phyloP scores from a whole-genome alignment of 2,113 vertebrate genomes.

The Phoenicopterus ruber region DNA sequence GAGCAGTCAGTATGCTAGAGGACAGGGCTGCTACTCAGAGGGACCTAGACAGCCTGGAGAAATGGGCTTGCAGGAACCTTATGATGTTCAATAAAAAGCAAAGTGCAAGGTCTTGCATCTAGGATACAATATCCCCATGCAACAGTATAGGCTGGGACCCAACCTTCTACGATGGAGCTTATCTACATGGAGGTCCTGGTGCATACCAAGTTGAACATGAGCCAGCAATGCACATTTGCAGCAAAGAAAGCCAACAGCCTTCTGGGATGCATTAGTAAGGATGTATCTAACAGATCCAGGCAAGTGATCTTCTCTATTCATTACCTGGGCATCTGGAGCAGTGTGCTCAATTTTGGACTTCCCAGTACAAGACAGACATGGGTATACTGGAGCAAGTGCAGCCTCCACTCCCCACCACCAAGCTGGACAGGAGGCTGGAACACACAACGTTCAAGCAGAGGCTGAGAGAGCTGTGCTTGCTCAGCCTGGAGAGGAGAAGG shows the following conservation, averaged over 20 bases:
- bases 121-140: background rate
- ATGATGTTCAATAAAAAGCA: background rate
- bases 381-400: background rate
- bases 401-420: rapidly evolving
- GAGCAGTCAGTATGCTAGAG: background rate
- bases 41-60: background rate
- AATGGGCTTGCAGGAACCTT: background rate
- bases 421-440: background rate
- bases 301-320: background rate
- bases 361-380: background rate
- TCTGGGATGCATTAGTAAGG: background rate
- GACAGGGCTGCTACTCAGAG: background rate
- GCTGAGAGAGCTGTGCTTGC: background rate
- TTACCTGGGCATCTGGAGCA: background rate
- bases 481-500: background rate
- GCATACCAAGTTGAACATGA: background rate
- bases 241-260: background rate
- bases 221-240: background rate
- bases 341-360: background rate
- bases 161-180: background rate
- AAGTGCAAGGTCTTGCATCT: background rate
- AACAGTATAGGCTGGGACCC: background rate
- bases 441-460: background rate
- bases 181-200: too few relatives aligned
- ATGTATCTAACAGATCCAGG: background rate